Percentiles rank a stretch among this genome's conserved stretches.
phyloP scores from a whole-genome alignment of 2,113 vertebrate species.

The Poicephalus meyeri region DNA sequence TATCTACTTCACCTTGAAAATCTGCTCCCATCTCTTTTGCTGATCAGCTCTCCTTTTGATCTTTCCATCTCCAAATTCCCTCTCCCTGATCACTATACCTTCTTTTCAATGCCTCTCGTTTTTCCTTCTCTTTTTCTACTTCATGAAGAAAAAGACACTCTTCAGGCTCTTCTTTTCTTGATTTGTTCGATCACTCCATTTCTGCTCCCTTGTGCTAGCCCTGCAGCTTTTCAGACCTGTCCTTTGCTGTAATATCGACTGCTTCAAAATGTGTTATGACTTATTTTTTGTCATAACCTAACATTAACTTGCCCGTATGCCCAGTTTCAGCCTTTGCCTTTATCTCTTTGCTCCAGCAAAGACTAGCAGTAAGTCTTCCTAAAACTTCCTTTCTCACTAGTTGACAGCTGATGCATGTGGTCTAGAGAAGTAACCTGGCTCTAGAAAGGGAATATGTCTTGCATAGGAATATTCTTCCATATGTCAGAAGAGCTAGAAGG shows the following conservation, averaged over 20 bases:
- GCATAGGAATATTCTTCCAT: background rate
- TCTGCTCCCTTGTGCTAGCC: background rate
- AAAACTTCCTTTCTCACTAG: background rate
- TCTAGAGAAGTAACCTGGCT: background rate
- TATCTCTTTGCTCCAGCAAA: background rate
- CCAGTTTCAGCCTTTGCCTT: background rate
- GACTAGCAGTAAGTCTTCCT: background rate
- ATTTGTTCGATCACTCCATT: background rate
- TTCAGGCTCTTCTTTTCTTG: background rate
- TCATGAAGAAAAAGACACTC: background rate
- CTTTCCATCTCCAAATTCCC: background rate
- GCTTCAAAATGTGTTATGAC: background rate
- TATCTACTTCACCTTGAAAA: background rate
- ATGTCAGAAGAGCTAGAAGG: background rate
- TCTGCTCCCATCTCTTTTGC: background rate
- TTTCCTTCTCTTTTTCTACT: background rate
- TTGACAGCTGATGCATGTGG: background rate
- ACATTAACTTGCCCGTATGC: background rate
- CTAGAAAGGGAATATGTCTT: background rate
- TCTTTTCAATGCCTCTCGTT: background rate
- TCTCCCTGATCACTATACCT: background rate
- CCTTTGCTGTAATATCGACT: background rate
- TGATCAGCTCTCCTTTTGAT: constrained; percentile 24
- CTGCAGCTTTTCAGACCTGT: background rate
- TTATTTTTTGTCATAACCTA: background rate